Base-by-base conservation (phyloP, 2,113 vertebrate species). In the Podarcis raffonei region DNA sequence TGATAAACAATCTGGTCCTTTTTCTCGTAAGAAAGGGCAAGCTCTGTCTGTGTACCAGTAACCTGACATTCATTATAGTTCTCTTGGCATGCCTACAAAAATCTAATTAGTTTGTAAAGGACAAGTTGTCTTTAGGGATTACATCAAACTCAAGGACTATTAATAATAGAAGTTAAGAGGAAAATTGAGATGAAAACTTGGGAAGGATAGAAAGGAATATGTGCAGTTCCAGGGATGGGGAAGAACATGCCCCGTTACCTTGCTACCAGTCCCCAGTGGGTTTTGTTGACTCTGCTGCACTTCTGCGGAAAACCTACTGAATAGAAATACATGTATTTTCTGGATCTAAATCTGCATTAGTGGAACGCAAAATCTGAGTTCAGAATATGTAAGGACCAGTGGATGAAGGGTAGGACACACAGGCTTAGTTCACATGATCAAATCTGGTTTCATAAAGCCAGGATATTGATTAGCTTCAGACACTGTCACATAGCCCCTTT, bases 91-190 rank as follows among this genome's bases (percentile, higher is more conserved):
- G 80, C 69, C 42, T 84, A 92, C 96, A 96, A 95, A 96, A 95
- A 92, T 94, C 94, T 96, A 96, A 91, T 97, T 95, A 96, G 95
- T 92, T 90, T 95, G 90, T 87, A 93, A 96, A 97, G 96, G 94
- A 96, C 96, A 97, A 87, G 92, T 91, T 94, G 93, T 95, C 97
- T 96, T 95, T 65, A 90, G 96, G 95, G 96, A 96, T 89, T 93
- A 87, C 79, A 89, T 88, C 89, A 93, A 93, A 94, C 89, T 94
- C 93, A 93, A 94, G 90, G 89, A 87, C 53, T 89, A 82, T 90
- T 94, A 94, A 37, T 89, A 87, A 89, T 89, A 91, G 22, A 62
- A 92, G 71, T 91, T 87, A 94, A 81, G 79, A 93, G 87, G 90
- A 90, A 95, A 95, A 94, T 0, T 4, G 62, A 83, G 76, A 76